Evolutionary conservation across 1,140 invertebrate species (phyloP), one percentile per base, ranked within the genome.

Genomic region (Branchinecta lindahli): DNA sequence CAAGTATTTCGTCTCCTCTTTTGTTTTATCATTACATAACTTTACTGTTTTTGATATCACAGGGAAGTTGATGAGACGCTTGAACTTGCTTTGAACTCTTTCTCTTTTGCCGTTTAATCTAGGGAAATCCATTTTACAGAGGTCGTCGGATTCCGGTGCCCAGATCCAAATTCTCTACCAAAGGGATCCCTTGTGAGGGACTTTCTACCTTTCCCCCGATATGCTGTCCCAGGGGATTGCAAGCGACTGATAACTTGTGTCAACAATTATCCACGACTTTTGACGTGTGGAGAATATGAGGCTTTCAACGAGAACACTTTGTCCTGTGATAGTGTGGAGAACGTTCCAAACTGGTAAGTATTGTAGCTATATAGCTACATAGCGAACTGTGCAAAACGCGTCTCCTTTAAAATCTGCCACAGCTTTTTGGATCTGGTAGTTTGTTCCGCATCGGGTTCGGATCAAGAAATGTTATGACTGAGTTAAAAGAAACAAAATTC

Each of bases 131-230:
- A 33, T 8, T 72, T 75, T 75, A n/a, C 75, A 82, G 81, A 77
- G 66, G 76, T 83, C n/a, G 76, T 82, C 18, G 80, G 81, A n/a
- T 83, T 83, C 77, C 76, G 76, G 45, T 83, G 82, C 74, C 91
- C 91, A 9, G 84, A 85, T 0, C 91, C 91, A 8, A 84, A 85
- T 2, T 89, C 91, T 77, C 84, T 90, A 47, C 88, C 89, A 72
- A 82, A 87, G n/a, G 82, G 87, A 75, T 85, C 87, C 52, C 82
- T 87, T 72, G 84, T 89, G 21, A 88, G 89, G 72, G 88, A 88
- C 77, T 96, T 93, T 83, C 90, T 89, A 86, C 92, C 92, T 0
- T 93, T 86, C 83, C 92, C 92, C 10, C 84, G 91, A 71, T 94
- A 74, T 15, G 70, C 68, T 66, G 65, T 71, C 33, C 52, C 52